Evolutionary conservation across 1,140 invertebrate species (phyloP).

Genomic region (Heliconius congener): DNA sequence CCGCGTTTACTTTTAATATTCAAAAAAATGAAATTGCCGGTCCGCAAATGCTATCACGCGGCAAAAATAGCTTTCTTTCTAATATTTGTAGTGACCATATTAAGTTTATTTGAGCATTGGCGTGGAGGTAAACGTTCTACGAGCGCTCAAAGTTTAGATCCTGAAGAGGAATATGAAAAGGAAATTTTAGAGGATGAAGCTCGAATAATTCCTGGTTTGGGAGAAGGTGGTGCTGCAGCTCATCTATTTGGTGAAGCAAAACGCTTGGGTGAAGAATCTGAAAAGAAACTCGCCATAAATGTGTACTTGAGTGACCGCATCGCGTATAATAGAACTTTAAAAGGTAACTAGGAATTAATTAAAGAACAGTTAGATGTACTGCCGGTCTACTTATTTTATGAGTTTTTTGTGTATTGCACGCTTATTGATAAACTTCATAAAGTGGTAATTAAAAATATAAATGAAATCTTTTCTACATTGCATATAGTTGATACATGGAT

Average conservation of each 20-base stretch:
- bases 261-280: slow-evolving; percentile 62
- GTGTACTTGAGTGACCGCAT: slow-evolving; percentile 73
- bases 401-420: slow-evolving; percentile 6
- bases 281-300: slow-evolving; percentile 69
- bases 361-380: slow-evolving; percentile 34
- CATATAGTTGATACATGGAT: not conserved
- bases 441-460: not conserved
- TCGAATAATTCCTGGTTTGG: slow-evolving; percentile 63
- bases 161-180: slow-evolving; percentile 59
- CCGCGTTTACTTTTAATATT: slow-evolving; percentile 36
- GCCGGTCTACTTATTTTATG: slow-evolving; percentile 23
- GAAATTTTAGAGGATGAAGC: slow-evolving; percentile 67
- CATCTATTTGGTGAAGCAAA: slow-evolving; percentile 59
- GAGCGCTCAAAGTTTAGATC: slow-evolving; percentile 45
- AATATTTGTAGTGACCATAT: slow-evolving; percentile 56
- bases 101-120: slow-evolving; percentile 68
- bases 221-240: slow-evolving; percentile 64
- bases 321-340: slow-evolving; percentile 68
- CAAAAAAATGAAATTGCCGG: slow-evolving; percentile 62
- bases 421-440: slow-evolving; percentile 3
- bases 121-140: slow-evolving; percentile 61
- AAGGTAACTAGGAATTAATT: slow-evolving; percentile 51
- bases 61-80: slow-evolving; percentile 60
- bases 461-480: not conserved
- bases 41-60: slow-evolving; percentile 67